Evolutionary conservation across 2,797 vertebrate species (phyloP).

Genomic region (Phaenicophaeus curvirostris): DNA sequence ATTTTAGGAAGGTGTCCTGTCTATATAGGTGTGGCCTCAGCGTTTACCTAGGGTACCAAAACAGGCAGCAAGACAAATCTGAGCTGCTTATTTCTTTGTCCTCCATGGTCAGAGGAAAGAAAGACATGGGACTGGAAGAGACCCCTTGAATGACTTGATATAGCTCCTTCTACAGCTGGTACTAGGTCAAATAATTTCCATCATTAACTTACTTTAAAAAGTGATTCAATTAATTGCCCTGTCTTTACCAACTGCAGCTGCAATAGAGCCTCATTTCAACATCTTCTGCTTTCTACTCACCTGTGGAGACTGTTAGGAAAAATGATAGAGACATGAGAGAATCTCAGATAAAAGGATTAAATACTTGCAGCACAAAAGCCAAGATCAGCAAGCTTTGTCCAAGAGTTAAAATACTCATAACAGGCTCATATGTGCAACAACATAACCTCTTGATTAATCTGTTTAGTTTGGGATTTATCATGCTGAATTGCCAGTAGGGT

Average conservation of each 20-base stretch:
- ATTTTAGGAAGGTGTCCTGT: not conserved
- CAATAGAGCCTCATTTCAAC: not conserved
- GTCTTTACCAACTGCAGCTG: not conserved
- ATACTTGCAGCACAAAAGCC: not conserved
- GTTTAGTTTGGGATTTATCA: not conserved
- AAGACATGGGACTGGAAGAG: not conserved
- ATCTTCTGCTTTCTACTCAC: not conserved
- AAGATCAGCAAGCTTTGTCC: not conserved
- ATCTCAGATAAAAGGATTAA: not conserved
- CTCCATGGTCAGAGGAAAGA: not conserved
- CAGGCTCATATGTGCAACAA: not conserved
- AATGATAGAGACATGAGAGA: not conserved
- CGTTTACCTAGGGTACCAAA: not conserved
- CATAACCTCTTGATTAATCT: not conserved
- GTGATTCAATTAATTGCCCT: not conserved
- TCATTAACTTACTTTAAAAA: not conserved
- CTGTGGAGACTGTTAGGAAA: not conserved
- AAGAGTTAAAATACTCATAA: not conserved
- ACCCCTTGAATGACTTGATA: not conserved
- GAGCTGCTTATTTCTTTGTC: not conserved
- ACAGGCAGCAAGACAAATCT: not conserved
- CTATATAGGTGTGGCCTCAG: not conserved
- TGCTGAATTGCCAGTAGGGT: not conserved
- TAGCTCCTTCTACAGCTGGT: not conserved
- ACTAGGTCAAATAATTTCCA: not conserved